phyloP scores from a whole-genome alignment of 1,140 invertebrate species.

The Physella acuta region DNA sequence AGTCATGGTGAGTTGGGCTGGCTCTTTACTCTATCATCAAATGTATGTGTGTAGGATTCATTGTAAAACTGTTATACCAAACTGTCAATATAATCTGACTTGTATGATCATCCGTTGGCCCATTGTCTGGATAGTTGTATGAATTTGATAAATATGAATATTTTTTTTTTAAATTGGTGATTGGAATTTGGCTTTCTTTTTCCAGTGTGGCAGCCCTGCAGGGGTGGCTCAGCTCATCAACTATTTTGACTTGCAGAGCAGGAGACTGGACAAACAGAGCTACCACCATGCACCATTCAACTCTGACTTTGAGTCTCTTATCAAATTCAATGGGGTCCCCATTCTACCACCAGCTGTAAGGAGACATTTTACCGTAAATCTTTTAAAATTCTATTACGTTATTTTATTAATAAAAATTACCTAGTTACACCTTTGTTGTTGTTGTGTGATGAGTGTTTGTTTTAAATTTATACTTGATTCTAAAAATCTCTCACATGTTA shows the following conservation, averaged over 20 bases:
- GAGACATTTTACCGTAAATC: conserved; percentile 15
- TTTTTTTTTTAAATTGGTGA: neutral
- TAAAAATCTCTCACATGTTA: too few species aligned
- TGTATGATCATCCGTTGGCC: neutral
- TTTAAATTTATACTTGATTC: too few species aligned
- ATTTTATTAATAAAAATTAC: too few species aligned
- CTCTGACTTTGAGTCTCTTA: conserved; percentile 37
- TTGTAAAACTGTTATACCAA: neutral
- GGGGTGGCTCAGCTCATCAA: conserved; percentile 47
- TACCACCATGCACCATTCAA: conserved; percentile 27
- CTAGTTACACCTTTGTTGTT: too few species aligned
- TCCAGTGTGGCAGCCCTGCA: conserved; percentile 35
- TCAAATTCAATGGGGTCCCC: conserved; percentile 50
- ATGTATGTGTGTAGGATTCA: neutral
- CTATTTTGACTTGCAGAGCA: conserved; percentile 48
- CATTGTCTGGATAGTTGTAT: neutral
- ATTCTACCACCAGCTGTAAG: conserved; percentile 54
- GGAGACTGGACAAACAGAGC: conserved; percentile 35
- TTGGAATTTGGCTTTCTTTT: neutral
- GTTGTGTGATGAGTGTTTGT: too few species aligned
- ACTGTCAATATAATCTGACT: neutral
- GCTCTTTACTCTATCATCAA: neutral
- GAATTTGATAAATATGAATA: neutral
- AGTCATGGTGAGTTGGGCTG: neutral
- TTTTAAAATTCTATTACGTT: too few species aligned